These are phyloP conservation scores for Actinernus sp. DNA, from an alignment of 92 coral and sea anemone genomes.

Conservation along the genomic window DNA sequence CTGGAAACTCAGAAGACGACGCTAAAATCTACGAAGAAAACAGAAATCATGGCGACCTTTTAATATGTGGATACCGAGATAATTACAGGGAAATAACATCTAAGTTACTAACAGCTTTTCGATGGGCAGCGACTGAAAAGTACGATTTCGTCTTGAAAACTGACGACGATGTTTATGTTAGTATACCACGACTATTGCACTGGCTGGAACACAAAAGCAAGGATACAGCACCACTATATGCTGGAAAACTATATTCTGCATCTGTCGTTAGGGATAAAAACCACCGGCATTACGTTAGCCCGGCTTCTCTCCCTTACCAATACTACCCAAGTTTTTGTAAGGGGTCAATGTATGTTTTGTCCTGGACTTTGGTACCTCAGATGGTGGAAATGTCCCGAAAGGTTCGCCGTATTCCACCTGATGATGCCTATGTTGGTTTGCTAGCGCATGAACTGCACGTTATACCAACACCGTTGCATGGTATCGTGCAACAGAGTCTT, in stretches of 20 bases:
- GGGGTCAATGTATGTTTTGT: conserved; percentile 78
- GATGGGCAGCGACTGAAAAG: conserved; percentile 80
- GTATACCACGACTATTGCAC: conserved; percentile 64
- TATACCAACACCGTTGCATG: conserved; percentile 47
- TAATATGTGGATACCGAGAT: conserved; percentile 81
- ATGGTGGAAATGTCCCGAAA: conserved; percentile 62
- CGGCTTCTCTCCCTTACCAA: conserved; percentile 47
- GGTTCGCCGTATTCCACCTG: conserved; percentile 59
- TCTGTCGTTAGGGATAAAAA: conserved; percentile 59
- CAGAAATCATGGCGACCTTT: conserved; percentile 64
- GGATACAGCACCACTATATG: conserved; percentile 56
- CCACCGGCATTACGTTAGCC: conserved; percentile 78
- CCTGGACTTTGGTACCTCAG: conserved; percentile 70
- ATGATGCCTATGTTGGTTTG: conserved; percentile 84
- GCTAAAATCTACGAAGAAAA: conserved; percentile 54
- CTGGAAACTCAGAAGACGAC: conserved; percentile 33
- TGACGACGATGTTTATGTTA: conserved; percentile 90
- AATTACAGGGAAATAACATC: conserved; percentile 65
- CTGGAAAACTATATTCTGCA: conserved; percentile 69
- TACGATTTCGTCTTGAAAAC: conserved; percentile 78
- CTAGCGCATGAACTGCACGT: conserved; percentile 58
- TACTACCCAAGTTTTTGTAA: conserved; percentile 80
- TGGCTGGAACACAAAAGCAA: conserved; percentile 62
- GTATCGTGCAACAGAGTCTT: conserved; percentile 52
- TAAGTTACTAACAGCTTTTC: conserved; percentile 77